phyloP scores from a whole-genome alignment of 1,140 invertebrate genomes.

The Macrobrachium rosenbergii region DNA sequence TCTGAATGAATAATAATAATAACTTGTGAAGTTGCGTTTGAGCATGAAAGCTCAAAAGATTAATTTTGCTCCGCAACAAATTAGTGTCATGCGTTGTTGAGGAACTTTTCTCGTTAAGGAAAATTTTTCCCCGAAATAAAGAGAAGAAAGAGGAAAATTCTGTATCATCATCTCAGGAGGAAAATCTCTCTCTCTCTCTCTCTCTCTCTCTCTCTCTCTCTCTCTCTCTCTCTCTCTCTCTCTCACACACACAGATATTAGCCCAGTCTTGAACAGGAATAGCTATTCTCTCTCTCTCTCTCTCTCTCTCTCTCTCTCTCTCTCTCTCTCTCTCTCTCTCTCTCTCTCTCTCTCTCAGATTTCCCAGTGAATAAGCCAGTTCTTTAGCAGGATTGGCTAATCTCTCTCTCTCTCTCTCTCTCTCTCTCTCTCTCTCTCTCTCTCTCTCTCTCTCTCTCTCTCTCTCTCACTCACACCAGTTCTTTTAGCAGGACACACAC shows the following conservation, averaged over 20 bases:
- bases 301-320: constrained; percentile 31
- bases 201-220: not conserved
- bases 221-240: not conserved
- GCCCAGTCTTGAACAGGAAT: too few relatives aligned
- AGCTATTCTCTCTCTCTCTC: constrained; percentile 13
- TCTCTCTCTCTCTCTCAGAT: not conserved
- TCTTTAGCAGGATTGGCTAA: not conserved
- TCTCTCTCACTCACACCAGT: too few relatives aligned
- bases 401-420: constrained; percentile 4
- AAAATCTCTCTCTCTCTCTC: not conserved
- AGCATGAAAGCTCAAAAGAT: too few relatives aligned
- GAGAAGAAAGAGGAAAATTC: too few relatives aligned
- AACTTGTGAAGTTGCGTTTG: too few relatives aligned
- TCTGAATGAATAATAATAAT: too few relatives aligned
- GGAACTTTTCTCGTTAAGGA: too few relatives aligned
- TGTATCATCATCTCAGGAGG: not conserved
- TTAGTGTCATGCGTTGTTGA: too few relatives aligned
- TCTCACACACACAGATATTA: not conserved
- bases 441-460: not conserved
- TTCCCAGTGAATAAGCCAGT: not conserved
- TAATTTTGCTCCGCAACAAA: too few relatives aligned
- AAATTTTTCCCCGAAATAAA: too few relatives aligned
- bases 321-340: constrained; percentile 31
- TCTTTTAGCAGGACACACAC: too few relatives aligned
- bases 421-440: not conserved